Conservation (phyloP, 2,113 vertebrate species). For the Boulengerochromis microlepis region DNA sequence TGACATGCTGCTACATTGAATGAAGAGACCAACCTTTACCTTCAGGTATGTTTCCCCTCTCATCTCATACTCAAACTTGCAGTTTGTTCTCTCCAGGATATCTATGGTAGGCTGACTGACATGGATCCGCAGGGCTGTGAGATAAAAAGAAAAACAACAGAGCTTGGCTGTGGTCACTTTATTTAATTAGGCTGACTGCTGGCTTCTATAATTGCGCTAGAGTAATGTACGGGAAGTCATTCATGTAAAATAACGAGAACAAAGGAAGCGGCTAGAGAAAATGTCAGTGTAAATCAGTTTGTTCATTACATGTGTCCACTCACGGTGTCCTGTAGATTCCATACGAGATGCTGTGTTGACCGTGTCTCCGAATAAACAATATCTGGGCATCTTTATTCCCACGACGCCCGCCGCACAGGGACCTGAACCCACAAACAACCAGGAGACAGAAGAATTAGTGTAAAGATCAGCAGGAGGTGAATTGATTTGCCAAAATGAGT, state of each 20-base stretch:
- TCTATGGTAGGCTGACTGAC: slow-evolving; percentile 85
- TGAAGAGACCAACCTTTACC: slow-evolving; percentile 60
- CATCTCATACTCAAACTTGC: slow-evolving; percentile 84
- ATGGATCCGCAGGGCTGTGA: slow-evolving; percentile 79
- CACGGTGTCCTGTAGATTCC: slow-evolving; percentile 94
- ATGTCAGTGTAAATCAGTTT: neutral
- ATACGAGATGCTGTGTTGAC: slow-evolving; percentile 93
- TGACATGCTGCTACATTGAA: neutral
- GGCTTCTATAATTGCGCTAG: neutral
- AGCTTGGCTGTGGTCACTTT: neutral
- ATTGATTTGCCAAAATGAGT: neutral
- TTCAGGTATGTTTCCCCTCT: slow-evolving; percentile 91
- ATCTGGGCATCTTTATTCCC: slow-evolving; percentile 95
- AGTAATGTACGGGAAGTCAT: neutral
- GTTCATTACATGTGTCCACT: slow-evolving; percentile 35
- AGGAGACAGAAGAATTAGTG: neutral
- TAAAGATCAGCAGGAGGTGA: neutral
- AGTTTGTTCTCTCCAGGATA: slow-evolving; percentile 87
- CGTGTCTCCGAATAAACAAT: slow-evolving; percentile 91
- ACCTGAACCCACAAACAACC: slow-evolving; percentile 63
- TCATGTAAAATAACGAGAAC: neutral
- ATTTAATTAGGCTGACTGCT: neutral
- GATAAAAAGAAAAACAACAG: neutral
- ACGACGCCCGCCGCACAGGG: slow-evolving; percentile 92
- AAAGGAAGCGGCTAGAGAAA: neutral